Evolutionary conservation across 2,113 vertebrate genomes (phyloP).

Genomic region (Callipepla californica): DNA sequence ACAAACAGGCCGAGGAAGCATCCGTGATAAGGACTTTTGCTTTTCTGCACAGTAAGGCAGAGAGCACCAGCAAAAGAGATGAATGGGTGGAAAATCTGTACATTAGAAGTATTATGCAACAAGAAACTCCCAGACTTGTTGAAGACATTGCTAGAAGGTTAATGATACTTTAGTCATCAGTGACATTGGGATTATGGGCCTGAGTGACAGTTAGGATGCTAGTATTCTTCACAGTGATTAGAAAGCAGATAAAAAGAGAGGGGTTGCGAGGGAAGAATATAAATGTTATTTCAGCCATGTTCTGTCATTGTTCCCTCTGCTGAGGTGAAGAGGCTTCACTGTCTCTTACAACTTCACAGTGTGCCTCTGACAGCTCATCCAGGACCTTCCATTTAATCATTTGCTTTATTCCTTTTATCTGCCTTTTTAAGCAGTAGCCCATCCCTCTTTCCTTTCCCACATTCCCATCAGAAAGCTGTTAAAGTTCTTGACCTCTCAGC

Average conservation of each 20-base stretch:
- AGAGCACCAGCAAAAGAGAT: not conserved
- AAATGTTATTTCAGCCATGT: not conserved
- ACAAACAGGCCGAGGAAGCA: not conserved
- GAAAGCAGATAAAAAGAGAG: not conserved
- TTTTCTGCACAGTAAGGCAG: not conserved
- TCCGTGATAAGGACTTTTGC: not conserved
- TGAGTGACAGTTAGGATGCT: not conserved
- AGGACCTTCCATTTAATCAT: not conserved
- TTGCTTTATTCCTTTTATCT: not conserved
- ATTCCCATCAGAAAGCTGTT: not conserved
- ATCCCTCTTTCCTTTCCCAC: not conserved
- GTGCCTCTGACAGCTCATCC: not conserved
- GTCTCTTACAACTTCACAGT: not conserved
- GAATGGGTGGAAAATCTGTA: not conserved
- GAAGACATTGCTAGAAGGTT: constrained; percentile 1
- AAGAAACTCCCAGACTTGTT: not conserved
- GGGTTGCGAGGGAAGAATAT: not conserved
- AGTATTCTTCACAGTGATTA: not conserved
- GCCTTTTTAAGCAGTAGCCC: not conserved
- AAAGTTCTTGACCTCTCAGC: not conserved
- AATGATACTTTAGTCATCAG: not conserved
- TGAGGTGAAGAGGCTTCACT: not conserved
- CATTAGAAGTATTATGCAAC: not conserved
- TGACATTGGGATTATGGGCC: not conserved
- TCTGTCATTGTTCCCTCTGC: not conserved